These are phyloP conservation scores for Lepisosteus osseus DNA, from an alignment of 2,113 vertebrate species.

Conservation along the genomic window DNA sequence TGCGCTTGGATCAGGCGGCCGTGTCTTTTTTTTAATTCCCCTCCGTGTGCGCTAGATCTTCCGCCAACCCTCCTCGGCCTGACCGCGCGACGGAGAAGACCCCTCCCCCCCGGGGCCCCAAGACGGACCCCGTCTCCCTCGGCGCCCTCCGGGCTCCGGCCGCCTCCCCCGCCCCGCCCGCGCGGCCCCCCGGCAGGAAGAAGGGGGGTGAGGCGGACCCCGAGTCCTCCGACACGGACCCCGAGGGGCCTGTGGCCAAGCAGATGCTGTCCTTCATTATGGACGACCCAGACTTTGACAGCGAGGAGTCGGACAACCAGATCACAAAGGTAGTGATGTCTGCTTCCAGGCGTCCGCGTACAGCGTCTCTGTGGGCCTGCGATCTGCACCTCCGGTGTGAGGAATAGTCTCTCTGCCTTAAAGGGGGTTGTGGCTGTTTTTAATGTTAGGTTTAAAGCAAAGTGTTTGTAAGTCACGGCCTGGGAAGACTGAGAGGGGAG, in stretches of 20 bases:
- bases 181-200: constrained; percentile 26
- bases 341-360: no score
- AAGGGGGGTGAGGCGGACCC: constrained; percentile 40
- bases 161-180: constrained; percentile 21
- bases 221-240: constrained; percentile 81
- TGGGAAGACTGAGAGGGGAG: no score
- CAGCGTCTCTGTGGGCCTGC: no score
- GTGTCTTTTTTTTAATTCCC: constrained; percentile 5
- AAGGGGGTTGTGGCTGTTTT: no score
- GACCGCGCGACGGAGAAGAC: constrained; percentile 36
- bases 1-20: constrained; percentile 36
- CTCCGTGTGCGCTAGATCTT: constrained; percentile 45
- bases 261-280: constrained; percentile 95
- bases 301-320: constrained; percentile 76
- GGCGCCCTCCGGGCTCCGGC: constrained; percentile 33
- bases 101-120: constrained; percentile 15
- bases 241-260: constrained; percentile 78
- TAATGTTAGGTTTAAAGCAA: no score
- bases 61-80: constrained; percentile 52
- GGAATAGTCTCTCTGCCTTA: no score
- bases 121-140: constrained; percentile 24
- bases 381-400: no score
- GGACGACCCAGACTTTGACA: constrained; percentile 96
- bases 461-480: no score
- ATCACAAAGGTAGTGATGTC: constrained; percentile 46